Conservation (phyloP, 1,140 invertebrate species). For the Heliconius himera region DNA sequence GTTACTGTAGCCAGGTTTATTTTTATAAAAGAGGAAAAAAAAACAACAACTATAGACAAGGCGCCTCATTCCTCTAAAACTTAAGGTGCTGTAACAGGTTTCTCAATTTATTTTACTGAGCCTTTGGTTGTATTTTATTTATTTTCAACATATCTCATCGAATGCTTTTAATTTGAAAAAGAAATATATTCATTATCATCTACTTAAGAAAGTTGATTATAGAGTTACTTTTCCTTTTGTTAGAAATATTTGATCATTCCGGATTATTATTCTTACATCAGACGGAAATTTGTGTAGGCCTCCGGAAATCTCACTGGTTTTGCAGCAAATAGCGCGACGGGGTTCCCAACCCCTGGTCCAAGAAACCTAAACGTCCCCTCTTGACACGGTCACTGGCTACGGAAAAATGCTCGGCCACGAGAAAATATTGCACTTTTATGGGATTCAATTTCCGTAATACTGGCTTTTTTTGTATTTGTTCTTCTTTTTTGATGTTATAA, state of each 20-base stretch:
- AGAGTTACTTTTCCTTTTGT: not conserved
- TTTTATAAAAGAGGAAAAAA: constrained; percentile 32
- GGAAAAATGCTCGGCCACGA: constrained; percentile 47
- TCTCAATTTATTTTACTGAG: constrained; percentile 34
- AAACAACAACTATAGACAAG: constrained; percentile 26
- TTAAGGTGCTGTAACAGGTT: constrained; percentile 34
- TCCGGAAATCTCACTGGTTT: constrained; percentile 63
- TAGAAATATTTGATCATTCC: constrained; percentile 18
- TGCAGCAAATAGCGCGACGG: constrained; percentile 67
- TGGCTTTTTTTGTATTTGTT: constrained; percentile 24
- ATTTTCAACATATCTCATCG: constrained; percentile 11
- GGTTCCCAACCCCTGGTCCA: constrained; percentile 44
- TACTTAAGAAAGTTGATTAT: not conserved
- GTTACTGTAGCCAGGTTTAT: constrained; percentile 72
- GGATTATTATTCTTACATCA: constrained; percentile 36
- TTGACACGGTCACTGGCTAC: constrained; percentile 42
- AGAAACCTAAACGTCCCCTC: constrained; percentile 37
- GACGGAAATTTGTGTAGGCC: constrained; percentile 46
- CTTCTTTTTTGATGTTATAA: not conserved
- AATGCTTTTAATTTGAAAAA: not conserved
- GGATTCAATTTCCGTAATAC: constrained; percentile 53
- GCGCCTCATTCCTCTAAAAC: constrained; percentile 36
- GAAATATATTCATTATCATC: not conserved
- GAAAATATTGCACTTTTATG: constrained; percentile 56
- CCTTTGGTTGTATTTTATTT: constrained; percentile 27